Evolutionary conservation across 2,113 vertebrate genomes (phyloP).

Genomic region (Microcebus murinus): DNA sequence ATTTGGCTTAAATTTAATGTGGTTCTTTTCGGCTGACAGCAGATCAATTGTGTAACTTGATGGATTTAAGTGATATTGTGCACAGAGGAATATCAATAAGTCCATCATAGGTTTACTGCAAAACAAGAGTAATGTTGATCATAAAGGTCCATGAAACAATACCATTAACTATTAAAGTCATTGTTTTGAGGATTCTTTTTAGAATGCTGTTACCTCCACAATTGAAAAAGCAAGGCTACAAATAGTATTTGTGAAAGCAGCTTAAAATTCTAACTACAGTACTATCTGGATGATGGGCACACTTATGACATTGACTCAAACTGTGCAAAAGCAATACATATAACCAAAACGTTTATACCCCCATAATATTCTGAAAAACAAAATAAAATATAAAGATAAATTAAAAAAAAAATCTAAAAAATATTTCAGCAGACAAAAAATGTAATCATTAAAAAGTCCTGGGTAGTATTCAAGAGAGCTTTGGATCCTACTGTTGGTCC

Average conservation of each 20-base stretch:
- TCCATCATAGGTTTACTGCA: slow-evolving; percentile 97
- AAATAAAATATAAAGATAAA: background rate
- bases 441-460: background rate
- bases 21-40: slow-evolving; percentile 90
- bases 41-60: slow-evolving; percentile 95
- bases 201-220: background rate
- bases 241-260: background rate
- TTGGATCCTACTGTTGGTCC: background rate
- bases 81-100: slow-evolving; percentile 95
- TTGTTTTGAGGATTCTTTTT: background rate
- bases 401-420: background rate
- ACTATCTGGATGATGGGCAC: too few relatives aligned
- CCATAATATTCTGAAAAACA: background rate
- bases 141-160: background rate
- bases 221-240: background rate
- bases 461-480: background rate
- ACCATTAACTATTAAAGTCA: background rate
- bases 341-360: too few relatives aligned
- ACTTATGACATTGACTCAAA: too few relatives aligned
- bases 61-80: slow-evolving; percentile 96
- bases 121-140: slow-evolving; percentile 69
- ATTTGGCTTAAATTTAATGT: slow-evolving; percentile 95
- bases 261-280: background rate
- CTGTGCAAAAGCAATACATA: too few relatives aligned
- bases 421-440: slow-evolving; percentile 28